Evolutionary conservation across 2,797 vertebrate genomes (phyloP).

Genomic region (Pipistrellus pipistrellus): DNA sequence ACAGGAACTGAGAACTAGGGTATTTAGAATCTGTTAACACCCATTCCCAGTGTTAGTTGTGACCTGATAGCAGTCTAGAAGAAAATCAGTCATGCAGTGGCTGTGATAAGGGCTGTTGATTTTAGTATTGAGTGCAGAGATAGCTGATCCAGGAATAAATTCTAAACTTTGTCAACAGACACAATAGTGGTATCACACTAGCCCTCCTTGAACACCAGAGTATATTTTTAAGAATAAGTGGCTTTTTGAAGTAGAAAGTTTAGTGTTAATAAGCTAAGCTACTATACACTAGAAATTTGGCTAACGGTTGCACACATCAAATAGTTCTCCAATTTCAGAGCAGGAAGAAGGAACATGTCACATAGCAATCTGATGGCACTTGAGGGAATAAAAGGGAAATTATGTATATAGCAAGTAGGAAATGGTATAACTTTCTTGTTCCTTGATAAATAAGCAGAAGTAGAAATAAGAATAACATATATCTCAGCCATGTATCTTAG

Average conservation of each 20-base stretch:
- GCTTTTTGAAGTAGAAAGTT: slow-evolving; percentile 33
- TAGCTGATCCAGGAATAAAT: neutral
- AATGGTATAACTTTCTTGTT: neutral
- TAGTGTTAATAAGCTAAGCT: neutral
- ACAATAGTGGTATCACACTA: neutral
- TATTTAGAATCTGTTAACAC: neutral
- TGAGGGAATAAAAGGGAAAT: neutral
- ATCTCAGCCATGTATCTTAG: neutral
- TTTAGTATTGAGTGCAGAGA: slow-evolving; percentile 15
- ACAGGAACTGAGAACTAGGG: neutral
- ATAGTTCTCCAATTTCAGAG: neutral
- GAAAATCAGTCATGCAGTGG: neutral
- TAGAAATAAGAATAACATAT: neutral
- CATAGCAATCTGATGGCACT: neutral
- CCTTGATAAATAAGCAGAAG: neutral
- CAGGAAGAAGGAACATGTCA: neutral
- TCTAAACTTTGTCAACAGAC: slow-evolving; percentile 1
- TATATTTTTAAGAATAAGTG: neutral
- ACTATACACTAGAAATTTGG: slow-evolving; percentile 36
- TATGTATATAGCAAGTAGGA: neutral
- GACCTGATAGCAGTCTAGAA: neutral
- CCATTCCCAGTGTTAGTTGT: neutral
- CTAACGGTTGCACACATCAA: neutral
- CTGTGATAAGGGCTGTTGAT: neutral
- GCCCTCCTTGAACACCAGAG: neutral